A percentile compares a stretch with the other conserved stretches of the same genome.
Evolutionary conservation across 2,113 vertebrate species (phyloP).

Genomic region (Cynopterus brachyotis): DNA sequence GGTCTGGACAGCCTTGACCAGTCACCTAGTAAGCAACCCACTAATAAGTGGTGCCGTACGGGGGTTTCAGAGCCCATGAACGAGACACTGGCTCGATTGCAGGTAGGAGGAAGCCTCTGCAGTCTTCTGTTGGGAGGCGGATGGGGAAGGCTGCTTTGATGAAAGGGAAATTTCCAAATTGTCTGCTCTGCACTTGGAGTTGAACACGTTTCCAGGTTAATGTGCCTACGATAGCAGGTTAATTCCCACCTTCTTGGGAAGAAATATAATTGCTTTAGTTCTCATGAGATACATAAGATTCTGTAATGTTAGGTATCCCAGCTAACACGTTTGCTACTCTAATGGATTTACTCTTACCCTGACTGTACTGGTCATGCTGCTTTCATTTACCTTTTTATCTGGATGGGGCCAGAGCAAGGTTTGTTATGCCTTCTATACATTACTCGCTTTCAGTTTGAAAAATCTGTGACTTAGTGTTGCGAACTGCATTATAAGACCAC

Average conservation of each 20-base stretch:
- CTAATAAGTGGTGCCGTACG: no score
- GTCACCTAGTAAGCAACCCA: neutral
- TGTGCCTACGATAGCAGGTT: neutral
- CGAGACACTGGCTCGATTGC: neutral
- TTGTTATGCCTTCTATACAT: neutral
- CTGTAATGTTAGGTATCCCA: neutral
- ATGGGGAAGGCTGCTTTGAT: neutral
- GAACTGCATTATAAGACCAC: neutral
- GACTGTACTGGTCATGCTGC: neutral
- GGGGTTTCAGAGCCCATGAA: neutral
- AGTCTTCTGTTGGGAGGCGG: neutral
- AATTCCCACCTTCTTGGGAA: neutral
- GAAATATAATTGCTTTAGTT: neutral
- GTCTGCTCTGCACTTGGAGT: neutral
- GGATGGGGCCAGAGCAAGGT: slow-evolving; percentile 20
- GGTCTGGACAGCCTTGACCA: neutral
- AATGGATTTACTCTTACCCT: neutral
- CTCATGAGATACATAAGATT: neutral
- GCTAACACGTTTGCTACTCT: neutral
- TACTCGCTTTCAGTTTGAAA: neutral
- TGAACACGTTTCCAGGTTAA: neutral
- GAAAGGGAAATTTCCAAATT: neutral
- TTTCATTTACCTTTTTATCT: slow-evolving; percentile 44
- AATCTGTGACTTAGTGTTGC: neutral
- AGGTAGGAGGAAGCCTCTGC: neutral